Base-by-base conservation (phyloP, 2,888 invertebrate species). In the Parnassius smintheus region DNA sequence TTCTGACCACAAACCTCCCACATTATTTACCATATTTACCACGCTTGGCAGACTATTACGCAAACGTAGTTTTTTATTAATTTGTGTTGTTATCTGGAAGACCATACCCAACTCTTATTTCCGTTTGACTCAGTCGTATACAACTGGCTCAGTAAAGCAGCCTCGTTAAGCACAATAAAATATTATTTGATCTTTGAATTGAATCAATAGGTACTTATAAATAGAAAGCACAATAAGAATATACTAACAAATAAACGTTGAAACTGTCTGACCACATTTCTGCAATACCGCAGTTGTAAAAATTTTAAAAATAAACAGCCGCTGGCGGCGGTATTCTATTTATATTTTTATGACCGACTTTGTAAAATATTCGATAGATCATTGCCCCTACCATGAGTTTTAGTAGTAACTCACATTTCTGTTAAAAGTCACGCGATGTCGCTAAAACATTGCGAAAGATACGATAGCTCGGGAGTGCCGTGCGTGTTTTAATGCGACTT, bases 331-430 rank as follows among this genome's bases (percentile, higher is more conserved):
- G 73, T 72, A 72, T 76, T 77, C 78, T 79, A 76, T 79, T 78
- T 78, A 76, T 81, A 77, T 85, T 86, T 87, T 86, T 86, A 88
- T 82, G 79, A 86, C 81, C 85, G 86, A 86, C 88, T 88, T 85
- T 78, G 84, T 84, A 81, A 85, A 86, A 86, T 83, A 81, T 74
- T 76, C 80, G 69, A 79, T 88, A 84, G 82, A 87, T 86, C 86
- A 84, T 81, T 74, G 77, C 77, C 78, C 78, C 72, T 82, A 86
- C 87, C 63, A 82, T 64, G 67, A 66, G 75, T 76, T 70, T 66
- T 72, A 71, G 71, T 71, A 66, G 55, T 59, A 57, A 66, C 66
- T 58, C 55, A 61, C 59, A 49, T 35, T 49, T 35, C 54, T 62
- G 59, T 69, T 59, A 46, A 13, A 66, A 68, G 75, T 77, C 81